These are phyloP conservation scores for Brachionus rotundiformis DNA, from an alignment of 1,140 invertebrate species.

Conservation along the genomic window DNA sequence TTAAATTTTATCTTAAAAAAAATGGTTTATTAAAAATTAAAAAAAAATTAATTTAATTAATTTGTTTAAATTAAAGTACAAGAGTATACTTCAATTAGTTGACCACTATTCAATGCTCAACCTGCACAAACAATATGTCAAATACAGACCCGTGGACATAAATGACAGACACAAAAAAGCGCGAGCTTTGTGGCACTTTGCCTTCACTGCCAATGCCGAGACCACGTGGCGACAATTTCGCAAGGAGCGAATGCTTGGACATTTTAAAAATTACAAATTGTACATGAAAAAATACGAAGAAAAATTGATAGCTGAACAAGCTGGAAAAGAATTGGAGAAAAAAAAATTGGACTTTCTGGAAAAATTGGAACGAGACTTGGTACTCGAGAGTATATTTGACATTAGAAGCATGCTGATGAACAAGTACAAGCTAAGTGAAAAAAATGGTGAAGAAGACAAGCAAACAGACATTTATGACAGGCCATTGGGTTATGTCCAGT, in stretches of 20 bases:
- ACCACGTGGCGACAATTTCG: conserved; percentile 74
- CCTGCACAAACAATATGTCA: conserved; percentile 70
- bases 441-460: too few relatives aligned
- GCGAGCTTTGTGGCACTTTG: conserved; percentile 76
- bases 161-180: conserved; percentile 59
- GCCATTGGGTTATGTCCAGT: conserved; percentile 28
- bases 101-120: conserved; percentile 72
- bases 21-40: too few relatives aligned
- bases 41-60: conserved; percentile 23
- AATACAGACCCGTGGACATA: conserved; percentile 65
- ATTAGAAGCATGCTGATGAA: conserved; percentile 1
- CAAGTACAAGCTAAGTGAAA: conserved; percentile 12
- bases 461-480: conserved; percentile 10
- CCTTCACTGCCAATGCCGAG: conserved; percentile 73
- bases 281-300: conserved; percentile 49
- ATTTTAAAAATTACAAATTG: conserved; percentile 63
- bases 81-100: conserved; percentile 70
- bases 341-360: conserved; percentile 8
- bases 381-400: conserved; percentile 48
- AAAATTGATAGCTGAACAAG: background rate
- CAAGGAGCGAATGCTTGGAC: conserved; percentile 72
- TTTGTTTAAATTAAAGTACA: conserved; percentile 65
- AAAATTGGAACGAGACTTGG: conserved; percentile 21
- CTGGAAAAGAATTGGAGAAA: background rate
- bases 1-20: background rate